Evolutionary conservation across 1,140 invertebrate genomes (phyloP).

Genomic region (Hycleus phaleratus): DNA sequence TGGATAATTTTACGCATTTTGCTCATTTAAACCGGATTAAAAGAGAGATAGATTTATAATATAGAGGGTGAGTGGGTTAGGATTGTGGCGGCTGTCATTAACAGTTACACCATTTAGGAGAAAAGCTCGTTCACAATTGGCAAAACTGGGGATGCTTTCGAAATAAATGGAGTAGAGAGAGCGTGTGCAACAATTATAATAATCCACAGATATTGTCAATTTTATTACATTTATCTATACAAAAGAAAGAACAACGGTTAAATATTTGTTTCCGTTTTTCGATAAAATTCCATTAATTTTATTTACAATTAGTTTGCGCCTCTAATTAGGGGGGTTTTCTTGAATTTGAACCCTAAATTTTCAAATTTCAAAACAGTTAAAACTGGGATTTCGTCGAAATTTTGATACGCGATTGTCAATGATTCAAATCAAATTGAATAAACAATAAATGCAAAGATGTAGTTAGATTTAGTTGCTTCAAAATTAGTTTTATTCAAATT

Average conservation of each 20-base stretch:
- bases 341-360: neutral
- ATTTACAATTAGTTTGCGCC: neutral
- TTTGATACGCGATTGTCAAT: conserved; percentile 7
- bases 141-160: neutral
- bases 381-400: neutral
- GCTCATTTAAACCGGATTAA: conserved; percentile 1
- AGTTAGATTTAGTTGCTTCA: neutral
- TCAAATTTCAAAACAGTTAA: neutral
- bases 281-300: too few relatives aligned
- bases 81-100: conserved; percentile 5
- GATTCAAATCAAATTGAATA: neutral
- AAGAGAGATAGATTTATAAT: too few relatives aligned
- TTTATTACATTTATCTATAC: conserved; percentile 13
- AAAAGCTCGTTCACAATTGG: neutral
- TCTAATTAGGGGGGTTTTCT: neutral
- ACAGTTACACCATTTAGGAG: too few relatives aligned
- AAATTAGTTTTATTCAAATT: conserved; percentile 5
- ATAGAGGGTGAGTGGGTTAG: too few relatives aligned
- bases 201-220: conserved; percentile 19
- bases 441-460: neutral
- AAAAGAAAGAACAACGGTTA: conserved; percentile 9
- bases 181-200: neutral
- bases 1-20: conserved; percentile 10
- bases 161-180: conserved; percentile 3
- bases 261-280: neutral